Base-by-base conservation (phyloP, 2,113 vertebrate genomes). In the Ptilonorhynchus violaceus region DNA sequence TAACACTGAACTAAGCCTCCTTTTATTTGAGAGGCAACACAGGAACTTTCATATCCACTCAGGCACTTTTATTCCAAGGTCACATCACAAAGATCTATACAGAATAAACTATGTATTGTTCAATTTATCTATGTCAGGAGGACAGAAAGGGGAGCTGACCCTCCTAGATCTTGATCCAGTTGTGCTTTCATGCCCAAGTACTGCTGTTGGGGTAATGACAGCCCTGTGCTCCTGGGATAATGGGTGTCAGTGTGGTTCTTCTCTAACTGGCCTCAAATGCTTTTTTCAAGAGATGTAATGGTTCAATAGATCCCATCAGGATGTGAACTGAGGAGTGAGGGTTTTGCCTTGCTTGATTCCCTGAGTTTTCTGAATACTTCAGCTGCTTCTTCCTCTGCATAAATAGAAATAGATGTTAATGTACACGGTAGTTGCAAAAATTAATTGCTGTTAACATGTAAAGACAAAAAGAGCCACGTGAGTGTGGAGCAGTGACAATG, bases 21-120 rank as follows among this genome's bases (percentile, higher is more conserved):
- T 80, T n/a, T 79, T 66, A 24, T 64, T 56, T 89, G 58, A 59
- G 37, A 88, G 9, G 4, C 30, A 58, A 66, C 28, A 15, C 19
- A 39, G 11, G 15, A 82, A 81, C 77, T 88, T 91, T 88, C 58
- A 39, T 66, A 94, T 20, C 77, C 10, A 18, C 37, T 85, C 50
- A 92, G 73, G 23, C 13, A 35, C 52, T 92, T 55, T 44, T 50
- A 53, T 76, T 83, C 37, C 55, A 66, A 85, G 89, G 85, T 90
- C 70, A 75, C 17, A 69, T 73, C 46, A 63, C 37, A 89, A 89
- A 90, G 55, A 17, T 22, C 27, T 53, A 42, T 23, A 72, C 24
- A 52, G 75, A 77, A 69, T 67, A 83, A 89, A 66, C 42, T 46
- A 22, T 4, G 15, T 91, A 35, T 37, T 88, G 49, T 66, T 80